phyloP scores from a whole-genome alignment of 2,113 vertebrate species.

The Laticauda laticaudata region DNA sequence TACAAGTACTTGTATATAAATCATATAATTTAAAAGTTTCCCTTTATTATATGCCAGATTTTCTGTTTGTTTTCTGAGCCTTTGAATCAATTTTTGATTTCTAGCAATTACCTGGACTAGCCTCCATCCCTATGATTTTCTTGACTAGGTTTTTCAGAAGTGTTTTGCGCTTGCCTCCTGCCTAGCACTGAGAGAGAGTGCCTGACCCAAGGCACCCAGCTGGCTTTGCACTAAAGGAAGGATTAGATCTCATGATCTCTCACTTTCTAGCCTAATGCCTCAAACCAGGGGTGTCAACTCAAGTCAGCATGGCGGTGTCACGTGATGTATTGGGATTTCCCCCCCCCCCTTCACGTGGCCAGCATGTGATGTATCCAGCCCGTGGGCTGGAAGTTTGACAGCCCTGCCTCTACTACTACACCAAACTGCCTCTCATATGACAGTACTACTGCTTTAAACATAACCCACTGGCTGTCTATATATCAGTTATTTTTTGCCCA shows the following conservation, averaged over 20 bases:
- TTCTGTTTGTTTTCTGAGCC: background rate
- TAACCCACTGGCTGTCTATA: background rate
- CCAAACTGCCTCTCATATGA: background rate
- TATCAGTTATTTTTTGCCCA: background rate
- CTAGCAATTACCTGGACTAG: background rate
- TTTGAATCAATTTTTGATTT: background rate
- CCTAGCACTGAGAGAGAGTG: background rate
- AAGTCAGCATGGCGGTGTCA: no score
- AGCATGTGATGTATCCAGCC: no score
- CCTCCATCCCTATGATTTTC: background rate
- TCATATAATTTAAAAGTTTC: background rate
- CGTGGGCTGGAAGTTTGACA: no score
- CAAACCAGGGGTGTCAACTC: background rate
- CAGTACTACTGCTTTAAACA: background rate
- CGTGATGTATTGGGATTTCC: no score
- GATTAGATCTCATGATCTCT: background rate
- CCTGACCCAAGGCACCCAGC: background rate
- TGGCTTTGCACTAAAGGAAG: background rate
- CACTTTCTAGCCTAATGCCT: background rate
- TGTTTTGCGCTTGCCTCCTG: background rate
- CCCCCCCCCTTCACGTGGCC: no score
- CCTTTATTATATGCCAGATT: background rate
- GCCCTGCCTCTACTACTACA: background rate
- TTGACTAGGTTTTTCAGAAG: background rate
- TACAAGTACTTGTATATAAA: background rate